Conservation (phyloP, 2,113 vertebrate genomes). For the Hippocampus comes region DNA sequence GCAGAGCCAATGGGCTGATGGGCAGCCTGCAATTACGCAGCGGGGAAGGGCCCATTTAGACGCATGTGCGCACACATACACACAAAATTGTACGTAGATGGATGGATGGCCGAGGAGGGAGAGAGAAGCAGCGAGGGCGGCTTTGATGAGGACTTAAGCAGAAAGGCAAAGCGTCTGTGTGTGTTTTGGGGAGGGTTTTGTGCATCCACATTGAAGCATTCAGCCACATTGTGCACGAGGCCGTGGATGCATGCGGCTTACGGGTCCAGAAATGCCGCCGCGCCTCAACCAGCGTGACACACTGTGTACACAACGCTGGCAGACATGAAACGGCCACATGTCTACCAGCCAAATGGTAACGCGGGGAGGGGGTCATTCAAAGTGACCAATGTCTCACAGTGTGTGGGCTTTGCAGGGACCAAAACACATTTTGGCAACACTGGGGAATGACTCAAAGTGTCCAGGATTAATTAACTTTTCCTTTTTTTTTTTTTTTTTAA, state of each 20-base stretch:
- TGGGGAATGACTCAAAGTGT: not conserved
- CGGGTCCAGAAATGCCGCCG: constrained; percentile 30
- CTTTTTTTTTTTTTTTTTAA: not conserved
- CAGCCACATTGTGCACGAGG: constrained; percentile 43
- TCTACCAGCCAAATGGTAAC: constrained; percentile 11
- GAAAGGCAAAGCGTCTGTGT: constrained; percentile 38
- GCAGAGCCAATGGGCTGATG: constrained; percentile 39
- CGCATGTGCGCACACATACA: constrained; percentile 2
- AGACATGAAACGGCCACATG: constrained; percentile 17
- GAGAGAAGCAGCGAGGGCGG: constrained; percentile 35
- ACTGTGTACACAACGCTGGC: constrained; percentile 9
- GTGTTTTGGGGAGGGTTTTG: constrained; percentile 51
- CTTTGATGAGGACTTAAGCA: constrained; percentile 44
- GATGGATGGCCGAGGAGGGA: constrained; percentile 23
- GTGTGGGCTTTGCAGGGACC: constrained; percentile 1
- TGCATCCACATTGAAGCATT: constrained; percentile 42
- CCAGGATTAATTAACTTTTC: not conserved
- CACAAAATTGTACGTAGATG: constrained; percentile 13
- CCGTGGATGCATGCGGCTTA: constrained; percentile 36
- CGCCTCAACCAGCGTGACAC: constrained; percentile 11
- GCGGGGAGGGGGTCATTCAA: constrained; percentile 1
- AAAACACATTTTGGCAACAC: not conserved
- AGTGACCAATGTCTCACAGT: not conserved
- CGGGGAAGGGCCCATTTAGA: constrained; percentile 43
- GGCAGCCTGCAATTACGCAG: constrained; percentile 57